Evolutionary conservation across 2,888 invertebrate genomes (phyloP).

Genomic region (Bugulina stolonifera): DNA sequence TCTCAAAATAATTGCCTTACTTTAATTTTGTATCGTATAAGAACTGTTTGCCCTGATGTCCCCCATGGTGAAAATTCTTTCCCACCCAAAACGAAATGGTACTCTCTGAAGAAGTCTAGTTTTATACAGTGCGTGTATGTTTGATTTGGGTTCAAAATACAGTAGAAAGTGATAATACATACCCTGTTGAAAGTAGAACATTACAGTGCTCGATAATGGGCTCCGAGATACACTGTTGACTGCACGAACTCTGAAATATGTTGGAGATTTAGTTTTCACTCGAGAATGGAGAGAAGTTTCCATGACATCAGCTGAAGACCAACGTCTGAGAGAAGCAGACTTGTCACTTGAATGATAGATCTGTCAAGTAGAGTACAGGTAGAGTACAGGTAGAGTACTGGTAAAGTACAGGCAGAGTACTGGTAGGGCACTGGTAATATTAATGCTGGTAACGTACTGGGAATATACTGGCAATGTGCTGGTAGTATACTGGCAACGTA

Average conservation of each 20-base stretch:
- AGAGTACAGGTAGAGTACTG: no score
- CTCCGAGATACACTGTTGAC: neutral
- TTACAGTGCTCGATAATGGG: neutral
- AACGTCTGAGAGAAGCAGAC: neutral
- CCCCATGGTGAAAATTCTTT: neutral
- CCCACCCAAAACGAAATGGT: neutral
- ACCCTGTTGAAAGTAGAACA: neutral
- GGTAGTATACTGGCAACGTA: no score
- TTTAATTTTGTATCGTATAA: no score
- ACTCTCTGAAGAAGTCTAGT: neutral
- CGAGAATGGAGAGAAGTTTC: neutral
- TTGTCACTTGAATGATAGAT: constrained; percentile 13
- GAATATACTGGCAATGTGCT: no score
- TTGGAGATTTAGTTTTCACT: neutral
- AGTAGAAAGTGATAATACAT: neutral
- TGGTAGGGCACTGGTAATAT: no score
- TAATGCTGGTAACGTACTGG: no score
- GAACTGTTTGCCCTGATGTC: neutral
- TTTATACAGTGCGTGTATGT: neutral
- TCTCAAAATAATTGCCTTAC: no score
- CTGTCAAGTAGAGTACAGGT: no score
- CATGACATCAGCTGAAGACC: constrained; percentile 2
- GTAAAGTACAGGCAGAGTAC: no score
- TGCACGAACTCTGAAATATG: neutral
- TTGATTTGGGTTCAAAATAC: neutral